Percentiles rank a stretch among this genome's conserved stretches.
phyloP scores from a whole-genome alignment of 1,140 invertebrate species.

The Aphelenchoides besseyi region DNA sequence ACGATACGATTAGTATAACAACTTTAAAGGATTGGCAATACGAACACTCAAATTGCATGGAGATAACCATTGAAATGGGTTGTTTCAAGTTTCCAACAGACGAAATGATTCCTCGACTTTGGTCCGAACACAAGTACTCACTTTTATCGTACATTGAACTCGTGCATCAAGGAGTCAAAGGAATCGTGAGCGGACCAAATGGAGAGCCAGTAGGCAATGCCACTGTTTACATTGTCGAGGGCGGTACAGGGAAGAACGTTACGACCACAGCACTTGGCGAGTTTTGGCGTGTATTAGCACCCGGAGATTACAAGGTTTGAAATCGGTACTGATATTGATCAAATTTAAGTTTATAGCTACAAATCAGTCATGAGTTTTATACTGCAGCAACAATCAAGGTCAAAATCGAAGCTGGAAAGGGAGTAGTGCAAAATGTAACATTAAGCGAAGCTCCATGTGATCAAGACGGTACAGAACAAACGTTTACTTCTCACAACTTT shows the following conservation, averaged over 20 bases:
- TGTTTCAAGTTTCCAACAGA: conserved; percentile 84
- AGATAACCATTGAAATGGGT: conserved; percentile 88
- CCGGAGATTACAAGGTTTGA: conserved; percentile 80
- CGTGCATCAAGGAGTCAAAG: conserved; percentile 82
- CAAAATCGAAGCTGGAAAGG: conserved; percentile 18
- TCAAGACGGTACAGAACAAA: conserved; percentile 29
- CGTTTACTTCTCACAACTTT: neutral
- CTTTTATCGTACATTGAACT: conserved; percentile 80
- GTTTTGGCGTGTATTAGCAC: conserved; percentile 83
- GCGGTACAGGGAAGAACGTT: conserved; percentile 72
- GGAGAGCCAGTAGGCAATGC: conserved; percentile 73
- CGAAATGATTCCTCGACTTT: conserved; percentile 74
- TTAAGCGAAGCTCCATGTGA: conserved; percentile 31
- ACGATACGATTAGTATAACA: neutral
- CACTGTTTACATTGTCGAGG: conserved; percentile 70
- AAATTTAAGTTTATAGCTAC: conserved; percentile 29
- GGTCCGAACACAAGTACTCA: conserved; percentile 82
- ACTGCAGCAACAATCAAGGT: conserved; percentile 36
- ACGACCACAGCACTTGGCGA: conserved; percentile 75
- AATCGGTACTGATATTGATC: neutral
- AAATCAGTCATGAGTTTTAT: conserved; percentile 36
- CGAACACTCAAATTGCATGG: conserved; percentile 82
- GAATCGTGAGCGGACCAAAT: conserved; percentile 77
- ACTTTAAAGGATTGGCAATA: conserved; percentile 85
- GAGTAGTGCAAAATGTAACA: conserved; percentile 40